These are phyloP conservation scores for Dasypus novemcinctus DNA, from an alignment of 2,113 vertebrate species.

Conservation along the genomic window DNA sequence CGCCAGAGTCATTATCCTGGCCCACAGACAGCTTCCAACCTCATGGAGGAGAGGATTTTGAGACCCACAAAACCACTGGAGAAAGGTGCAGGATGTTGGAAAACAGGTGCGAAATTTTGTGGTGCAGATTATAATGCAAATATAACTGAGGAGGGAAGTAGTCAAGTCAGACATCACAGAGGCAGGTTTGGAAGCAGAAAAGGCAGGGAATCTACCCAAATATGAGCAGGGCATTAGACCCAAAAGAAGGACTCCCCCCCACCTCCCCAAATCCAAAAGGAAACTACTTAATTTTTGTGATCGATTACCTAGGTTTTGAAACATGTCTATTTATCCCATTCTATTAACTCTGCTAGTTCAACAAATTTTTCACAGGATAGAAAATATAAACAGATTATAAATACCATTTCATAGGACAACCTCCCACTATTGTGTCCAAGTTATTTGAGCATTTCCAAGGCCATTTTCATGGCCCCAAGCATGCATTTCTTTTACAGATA, in stretches of 20 bases:
- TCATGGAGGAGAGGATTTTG: not conserved
- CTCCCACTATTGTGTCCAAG: not conserved
- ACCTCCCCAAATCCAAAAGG: not conserved
- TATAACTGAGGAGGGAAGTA: not conserved
- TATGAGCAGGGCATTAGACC: too few relatives aligned
- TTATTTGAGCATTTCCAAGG: not conserved
- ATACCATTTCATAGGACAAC: not conserved
- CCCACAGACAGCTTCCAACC: not conserved
- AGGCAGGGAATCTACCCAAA: not conserved
- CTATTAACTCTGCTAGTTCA: not conserved
- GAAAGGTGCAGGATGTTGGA: not conserved
- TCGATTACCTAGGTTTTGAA: not conserved
- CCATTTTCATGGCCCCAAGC: not conserved
- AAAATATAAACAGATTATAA: not conserved
- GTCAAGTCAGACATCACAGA: not conserved
- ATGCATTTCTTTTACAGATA: not conserved
- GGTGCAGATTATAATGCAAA: not conserved
- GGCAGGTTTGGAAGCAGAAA: not conserved
- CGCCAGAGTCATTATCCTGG: not conserved
- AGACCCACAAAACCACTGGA: not conserved
- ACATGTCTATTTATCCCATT: not conserved
- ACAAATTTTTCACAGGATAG: not conserved
- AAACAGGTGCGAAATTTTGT: too few relatives aligned
- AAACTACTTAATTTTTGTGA: not conserved
- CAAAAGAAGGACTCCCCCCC: not conserved